These are phyloP conservation scores for Apaloderma vittatum DNA, from an alignment of 2,113 vertebrate genomes.

Conservation along the genomic window DNA sequence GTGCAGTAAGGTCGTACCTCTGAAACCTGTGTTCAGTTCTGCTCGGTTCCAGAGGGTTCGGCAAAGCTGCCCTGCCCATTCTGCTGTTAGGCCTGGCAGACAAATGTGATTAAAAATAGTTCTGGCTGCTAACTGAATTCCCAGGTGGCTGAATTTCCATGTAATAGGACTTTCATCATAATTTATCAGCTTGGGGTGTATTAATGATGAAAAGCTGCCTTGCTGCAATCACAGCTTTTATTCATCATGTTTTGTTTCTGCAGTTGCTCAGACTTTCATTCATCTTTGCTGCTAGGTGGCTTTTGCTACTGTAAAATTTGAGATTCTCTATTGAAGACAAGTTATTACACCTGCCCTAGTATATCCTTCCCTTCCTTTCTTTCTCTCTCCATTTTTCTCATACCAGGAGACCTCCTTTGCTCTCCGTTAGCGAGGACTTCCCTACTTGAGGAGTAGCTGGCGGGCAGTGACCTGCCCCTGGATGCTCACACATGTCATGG, in stretches of 20 bases:
- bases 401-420: neutral
- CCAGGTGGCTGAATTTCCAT: constrained; percentile 39
- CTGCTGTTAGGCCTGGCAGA: neutral
- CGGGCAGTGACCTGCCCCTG: neutral
- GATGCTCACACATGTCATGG: rapidly evolving
- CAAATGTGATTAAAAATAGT: constrained; percentile 47
- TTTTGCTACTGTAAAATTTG: neutral
- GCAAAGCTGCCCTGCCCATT: neutral
- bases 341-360: neutral
- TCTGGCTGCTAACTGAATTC: constrained; percentile 1
- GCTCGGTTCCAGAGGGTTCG: neutral
- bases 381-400: neutral
- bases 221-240: constrained; percentile 14
- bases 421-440: neutral
- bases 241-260: constrained; percentile 24
- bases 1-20: neutral
- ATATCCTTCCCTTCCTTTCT: neutral
- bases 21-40: neutral
- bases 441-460: neutral
- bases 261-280: neutral
- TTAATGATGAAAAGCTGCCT: neutral
- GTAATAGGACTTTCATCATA: constrained; percentile 29
- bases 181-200: neutral
- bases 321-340: neutral
- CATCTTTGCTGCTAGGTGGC: neutral